Conservation (phyloP, 1,140 invertebrate genomes). For the Ylistrum balloti region DNA sequence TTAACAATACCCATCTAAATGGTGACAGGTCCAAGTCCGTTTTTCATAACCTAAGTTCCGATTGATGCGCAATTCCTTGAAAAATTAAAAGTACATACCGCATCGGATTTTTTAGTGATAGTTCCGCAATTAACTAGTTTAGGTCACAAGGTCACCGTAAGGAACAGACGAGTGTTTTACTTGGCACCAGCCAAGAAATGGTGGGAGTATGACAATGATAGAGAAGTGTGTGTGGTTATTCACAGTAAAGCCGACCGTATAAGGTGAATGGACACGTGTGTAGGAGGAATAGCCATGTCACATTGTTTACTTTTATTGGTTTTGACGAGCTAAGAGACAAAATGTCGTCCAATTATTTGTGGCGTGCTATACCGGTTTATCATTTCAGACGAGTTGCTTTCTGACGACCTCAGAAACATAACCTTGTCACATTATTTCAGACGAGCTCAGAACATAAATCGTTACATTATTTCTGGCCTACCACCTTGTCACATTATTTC, state of each 20-base stretch:
- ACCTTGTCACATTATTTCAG: no score
- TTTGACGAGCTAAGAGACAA: no score
- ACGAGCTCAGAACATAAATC: no score
- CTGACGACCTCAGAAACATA: no score
- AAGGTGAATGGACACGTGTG: not conserved
- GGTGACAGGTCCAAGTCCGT: slow-evolving; percentile 5
- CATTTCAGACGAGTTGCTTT: no score
- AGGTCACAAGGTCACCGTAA: not conserved
- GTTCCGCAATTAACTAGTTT: not conserved
- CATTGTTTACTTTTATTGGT: no score
- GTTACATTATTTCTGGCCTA: no score
- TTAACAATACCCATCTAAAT: slow-evolving; percentile 40
- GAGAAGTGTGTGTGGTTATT: not conserved
- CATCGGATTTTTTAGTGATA: not conserved
- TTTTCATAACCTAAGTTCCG: slow-evolving; percentile 34
- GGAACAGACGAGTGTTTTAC: slow-evolving; percentile 13
- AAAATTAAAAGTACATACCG: slow-evolving; percentile 35
- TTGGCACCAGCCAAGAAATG: not conserved
- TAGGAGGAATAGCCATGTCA: not conserved
- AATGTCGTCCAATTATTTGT: no score
- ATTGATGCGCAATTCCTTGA: slow-evolving; percentile 33
- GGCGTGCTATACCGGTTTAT: no score
- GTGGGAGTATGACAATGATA: slow-evolving; percentile 19
- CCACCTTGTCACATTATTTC: no score
- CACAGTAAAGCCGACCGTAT: not conserved